Percentiles rank a stretch among this genome's conserved stretches.
Conservation (phyloP, 2,888 invertebrate genomes). For the Caenorhabditis sinica region DNA sequence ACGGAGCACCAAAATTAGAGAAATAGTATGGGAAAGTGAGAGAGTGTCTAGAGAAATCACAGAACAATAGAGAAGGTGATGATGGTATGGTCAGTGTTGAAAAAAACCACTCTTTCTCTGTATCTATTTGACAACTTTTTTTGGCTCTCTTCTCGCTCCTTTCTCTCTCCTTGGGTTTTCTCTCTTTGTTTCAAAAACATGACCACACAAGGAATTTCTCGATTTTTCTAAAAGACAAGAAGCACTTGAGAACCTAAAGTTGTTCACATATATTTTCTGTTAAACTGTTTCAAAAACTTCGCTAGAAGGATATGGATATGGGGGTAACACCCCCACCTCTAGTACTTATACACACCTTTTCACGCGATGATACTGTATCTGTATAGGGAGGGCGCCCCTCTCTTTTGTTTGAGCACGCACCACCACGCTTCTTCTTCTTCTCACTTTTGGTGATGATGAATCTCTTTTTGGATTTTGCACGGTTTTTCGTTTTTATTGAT, state of each 20-base stretch:
- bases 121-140: conserved; percentile 8
- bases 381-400: too few relatives aligned
- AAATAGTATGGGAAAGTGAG: conserved; percentile 5
- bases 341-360: background rate
- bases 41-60: background rate
- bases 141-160: too few relatives aligned
- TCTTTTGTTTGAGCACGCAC: conserved; percentile 58
- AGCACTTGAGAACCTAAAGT: background rate
- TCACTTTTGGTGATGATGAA: background rate
- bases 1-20: background rate
- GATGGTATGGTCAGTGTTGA: too few relatives aligned
- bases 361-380: background rate
- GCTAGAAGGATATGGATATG: background rate
- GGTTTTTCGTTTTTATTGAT: background rate
- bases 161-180: background rate
- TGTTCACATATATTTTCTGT: background rate
- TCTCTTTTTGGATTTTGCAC: background rate
- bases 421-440: background rate
- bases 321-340: background rate
- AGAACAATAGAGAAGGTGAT: background rate
- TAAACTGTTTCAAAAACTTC: too few relatives aligned
- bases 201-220: conserved; percentile 1
- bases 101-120: background rate
- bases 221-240: background rate
- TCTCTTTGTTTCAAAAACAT: conserved; percentile 40